Conservation (phyloP, 2,888 invertebrate species). For the Rhabditoides inermis region DNA sequence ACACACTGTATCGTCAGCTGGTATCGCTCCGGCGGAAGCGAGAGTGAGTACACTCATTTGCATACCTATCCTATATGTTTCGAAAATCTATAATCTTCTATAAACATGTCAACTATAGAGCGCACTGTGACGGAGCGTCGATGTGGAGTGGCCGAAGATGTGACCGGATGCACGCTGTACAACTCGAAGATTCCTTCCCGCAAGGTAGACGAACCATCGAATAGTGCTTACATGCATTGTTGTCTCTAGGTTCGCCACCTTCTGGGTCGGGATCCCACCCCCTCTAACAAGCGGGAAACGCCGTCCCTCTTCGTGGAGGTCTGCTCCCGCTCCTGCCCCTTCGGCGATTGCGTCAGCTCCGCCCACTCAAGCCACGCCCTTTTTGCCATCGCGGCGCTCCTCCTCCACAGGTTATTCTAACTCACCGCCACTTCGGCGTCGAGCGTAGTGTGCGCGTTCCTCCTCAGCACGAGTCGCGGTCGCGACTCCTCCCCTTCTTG, state of each 20-base stretch:
- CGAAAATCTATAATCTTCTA: too few relatives aligned
- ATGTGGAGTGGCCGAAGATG: constrained; percentile 36
- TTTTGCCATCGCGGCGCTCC: too few relatives aligned
- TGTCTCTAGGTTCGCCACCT: constrained; percentile 6
- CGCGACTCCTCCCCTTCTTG: too few relatives aligned
- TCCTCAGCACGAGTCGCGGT: too few relatives aligned
- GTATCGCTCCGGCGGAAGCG: constrained; percentile 28
- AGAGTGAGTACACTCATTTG: constrained; percentile 16
- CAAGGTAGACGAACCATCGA: constrained; percentile 11
- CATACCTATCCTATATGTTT: too few relatives aligned
- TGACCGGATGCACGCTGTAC: constrained; percentile 47
- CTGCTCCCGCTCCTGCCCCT: constrained; percentile 18
- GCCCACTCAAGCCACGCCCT: too few relatives aligned
- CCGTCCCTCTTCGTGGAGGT: constrained; percentile 21
- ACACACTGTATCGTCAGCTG: constrained; percentile 48
- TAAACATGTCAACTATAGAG: too few relatives aligned
- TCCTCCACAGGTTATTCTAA: too few relatives aligned
- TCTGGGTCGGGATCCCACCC: constrained; percentile 1
- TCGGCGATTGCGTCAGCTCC: constrained; percentile 22
- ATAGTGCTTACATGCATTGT: constrained; percentile 15
- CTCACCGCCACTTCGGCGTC: too few relatives aligned
- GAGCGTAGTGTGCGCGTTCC: too few relatives aligned
- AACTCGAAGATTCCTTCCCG: constrained; percentile 26
- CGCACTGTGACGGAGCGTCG: constrained; percentile 39
- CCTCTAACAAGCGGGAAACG: constrained; percentile 10